These are phyloP conservation scores for Meandrina meandrites DNA, from an alignment of 92 coral and sea anemone species.

Conservation along the genomic window DNA sequence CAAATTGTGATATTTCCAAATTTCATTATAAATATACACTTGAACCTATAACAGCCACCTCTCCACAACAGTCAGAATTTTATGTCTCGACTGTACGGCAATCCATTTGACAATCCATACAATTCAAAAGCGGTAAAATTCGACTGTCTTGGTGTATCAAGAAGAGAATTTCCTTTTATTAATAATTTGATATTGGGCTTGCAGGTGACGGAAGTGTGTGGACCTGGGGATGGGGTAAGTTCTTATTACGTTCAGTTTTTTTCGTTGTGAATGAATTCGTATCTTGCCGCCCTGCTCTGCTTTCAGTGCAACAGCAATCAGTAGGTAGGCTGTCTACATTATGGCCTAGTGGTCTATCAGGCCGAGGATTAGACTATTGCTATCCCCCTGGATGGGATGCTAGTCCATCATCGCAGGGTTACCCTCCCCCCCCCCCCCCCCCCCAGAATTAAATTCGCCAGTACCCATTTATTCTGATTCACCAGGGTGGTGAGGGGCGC, in stretches of 20 bases:
- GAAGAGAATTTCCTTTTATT: not conserved
- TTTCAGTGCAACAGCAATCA: not conserved
- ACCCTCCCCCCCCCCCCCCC: not conserved
- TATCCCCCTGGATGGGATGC: not conserved
- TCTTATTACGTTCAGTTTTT: not conserved
- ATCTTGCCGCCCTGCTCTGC: not conserved
- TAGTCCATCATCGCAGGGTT: not conserved
- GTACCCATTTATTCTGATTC: no score
- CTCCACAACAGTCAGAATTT: no score
- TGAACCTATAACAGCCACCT: no score
- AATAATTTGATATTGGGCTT: not conserved
- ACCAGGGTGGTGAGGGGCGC: no score
- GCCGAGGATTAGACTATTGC: not conserved
- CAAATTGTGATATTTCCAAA: not conserved
- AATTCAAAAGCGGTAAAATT: not conserved
- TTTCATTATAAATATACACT: no score
- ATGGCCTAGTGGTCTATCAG: no score
- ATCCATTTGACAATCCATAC: no score
- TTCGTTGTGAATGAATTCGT: not conserved
- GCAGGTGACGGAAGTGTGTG: conserved; percentile 80
- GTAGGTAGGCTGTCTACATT: no score
- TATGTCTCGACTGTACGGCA: no score
- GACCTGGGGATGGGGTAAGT: conserved; percentile 99
- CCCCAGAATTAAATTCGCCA: not conserved
- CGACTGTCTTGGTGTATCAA: no score